These are phyloP conservation scores for Bombus pascuorum DNA, from an alignment of 1,140 invertebrate genomes.

Conservation along the genomic window DNA sequence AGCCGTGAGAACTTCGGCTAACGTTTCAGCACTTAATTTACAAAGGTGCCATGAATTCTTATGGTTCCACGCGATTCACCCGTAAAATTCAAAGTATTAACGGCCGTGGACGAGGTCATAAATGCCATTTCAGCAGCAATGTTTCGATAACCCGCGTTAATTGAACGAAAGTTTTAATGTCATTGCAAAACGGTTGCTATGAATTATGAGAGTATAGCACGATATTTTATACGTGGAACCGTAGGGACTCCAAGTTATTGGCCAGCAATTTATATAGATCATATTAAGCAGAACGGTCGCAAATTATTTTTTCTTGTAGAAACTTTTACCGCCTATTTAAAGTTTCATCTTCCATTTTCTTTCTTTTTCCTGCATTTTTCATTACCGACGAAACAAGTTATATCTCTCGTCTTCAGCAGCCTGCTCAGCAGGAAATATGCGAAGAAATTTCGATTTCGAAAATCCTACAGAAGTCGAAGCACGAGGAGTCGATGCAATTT, in stretches of 20 bases:
- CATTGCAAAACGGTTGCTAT: not conserved
- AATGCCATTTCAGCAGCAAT: not conserved
- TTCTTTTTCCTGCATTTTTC: no score
- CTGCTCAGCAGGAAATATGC: not conserved
- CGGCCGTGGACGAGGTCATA: not conserved
- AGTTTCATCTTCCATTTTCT: no score
- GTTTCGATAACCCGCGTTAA: not conserved
- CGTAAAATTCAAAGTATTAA: constrained; percentile 7
- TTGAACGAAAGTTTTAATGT: not conserved
- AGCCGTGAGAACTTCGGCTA: not conserved
- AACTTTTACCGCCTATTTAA: no score
- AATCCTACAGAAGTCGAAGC: not conserved
- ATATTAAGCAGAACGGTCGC: no score
- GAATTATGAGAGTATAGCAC: no score
- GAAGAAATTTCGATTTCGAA: no score
- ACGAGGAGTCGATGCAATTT: not conserved
- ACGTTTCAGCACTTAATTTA: constrained; percentile 23
- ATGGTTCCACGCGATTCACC: not conserved
- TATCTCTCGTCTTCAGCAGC: no score
- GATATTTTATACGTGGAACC: not conserved
- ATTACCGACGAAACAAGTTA: no score
- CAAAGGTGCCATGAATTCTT: constrained; percentile 32
- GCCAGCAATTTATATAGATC: not conserved
- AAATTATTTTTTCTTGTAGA: no score
- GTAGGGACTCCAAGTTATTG: not conserved